Base-by-base conservation (phyloP, 2,888 invertebrate genomes). In the Strigamia maritima region DNA sequence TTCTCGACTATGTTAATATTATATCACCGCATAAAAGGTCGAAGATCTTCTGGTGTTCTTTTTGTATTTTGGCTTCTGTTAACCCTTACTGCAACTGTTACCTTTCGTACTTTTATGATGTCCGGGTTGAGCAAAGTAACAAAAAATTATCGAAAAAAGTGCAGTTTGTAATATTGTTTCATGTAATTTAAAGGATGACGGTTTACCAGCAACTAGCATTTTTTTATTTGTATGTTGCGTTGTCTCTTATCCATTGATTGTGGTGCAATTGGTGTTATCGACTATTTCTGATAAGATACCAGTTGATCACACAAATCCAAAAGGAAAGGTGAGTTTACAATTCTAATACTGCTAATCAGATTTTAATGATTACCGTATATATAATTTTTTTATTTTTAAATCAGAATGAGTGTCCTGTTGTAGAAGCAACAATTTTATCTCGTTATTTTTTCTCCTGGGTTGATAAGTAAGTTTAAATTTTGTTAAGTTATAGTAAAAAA, bases 381-480 rank as follows among this genome's bases (percentile, higher is more conserved):
- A 6, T 38, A 8, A 8, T 38, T 44, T 44, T 60, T 60, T 22
- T 22, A 60, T 38, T 10, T 40, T 19, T 14, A 75, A 81, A n/a
- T n/a, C 88, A 95, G 91, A 92, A 91, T 85, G 92, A 93, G 84
- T 96, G 96, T 85, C 97, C 97, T 24, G 97, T 98, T 86, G 89
- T 90, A 81, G 88, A 89, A 26, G 91, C 95, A 31, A 94, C 96
- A 97, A 95, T 86, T 90, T 95, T 7, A 95, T 94, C 24, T 90
- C 92, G 79, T 88, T 97, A 28, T 90, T 93, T 1, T 97, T 94
- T n/a, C 86, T 90, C 92, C 83, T 98, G 98, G 98, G 97, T 97
- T 86, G 94, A 95, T 75, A 28, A 28, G 75, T 75, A 75, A 75
- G n/a, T n/a, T n/a, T n/a, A 91, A 92, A 82, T 93, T 95, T 87